A percentile compares a stretch with the other conserved stretches of the same genome.
phyloP scores from a whole-genome alignment of 2,797 vertebrate species.

The Parotocinclus haroldoi region DNA sequence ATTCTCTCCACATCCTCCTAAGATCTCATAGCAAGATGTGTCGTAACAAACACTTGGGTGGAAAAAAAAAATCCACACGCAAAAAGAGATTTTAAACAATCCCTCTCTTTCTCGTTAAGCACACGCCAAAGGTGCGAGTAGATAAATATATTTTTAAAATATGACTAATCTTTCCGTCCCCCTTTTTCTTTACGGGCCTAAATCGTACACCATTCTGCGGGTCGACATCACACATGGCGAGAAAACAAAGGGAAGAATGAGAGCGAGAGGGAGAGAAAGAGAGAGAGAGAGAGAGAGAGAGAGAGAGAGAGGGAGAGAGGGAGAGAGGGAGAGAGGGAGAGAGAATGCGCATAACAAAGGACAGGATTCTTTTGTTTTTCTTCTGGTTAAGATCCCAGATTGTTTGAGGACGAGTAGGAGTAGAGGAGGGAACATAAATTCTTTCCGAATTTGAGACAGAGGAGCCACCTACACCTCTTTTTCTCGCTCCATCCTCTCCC shows the following conservation, averaged over 20 bases:
- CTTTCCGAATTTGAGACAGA: slow-evolving; percentile 36
- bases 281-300: too few relatives aligned
- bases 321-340: too few relatives aligned
- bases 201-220: slow-evolving; percentile 47
- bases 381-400: slow-evolving; percentile 52
- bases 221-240: slow-evolving; percentile 55
- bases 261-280: slow-evolving; percentile 3
- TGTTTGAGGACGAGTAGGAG: slow-evolving; percentile 43
- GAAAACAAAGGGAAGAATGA: slow-evolving; percentile 31
- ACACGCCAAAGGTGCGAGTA: slow-evolving; percentile 56
- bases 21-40: slow-evolving; percentile 28
- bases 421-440: slow-evolving; percentile 46
- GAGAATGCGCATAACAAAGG: slow-evolving; percentile 2
- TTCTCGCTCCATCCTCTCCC: slow-evolving; percentile 20
- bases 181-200: slow-evolving; percentile 26
- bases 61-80: slow-evolving; percentile 53
- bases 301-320: too few relatives aligned
- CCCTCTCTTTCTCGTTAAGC: slow-evolving; percentile 59
- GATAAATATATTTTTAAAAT: slow-evolving; percentile 72
- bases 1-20: slow-evolving; percentile 30
- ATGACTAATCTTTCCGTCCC: slow-evolving; percentile 44
- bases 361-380: slow-evolving; percentile 11
- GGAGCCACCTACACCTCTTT: slow-evolving; percentile 29
- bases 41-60: slow-evolving; percentile 27
- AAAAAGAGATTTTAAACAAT: slow-evolving; percentile 71